These are phyloP conservation scores for Myxocyprinus asiaticus DNA, from an alignment of 2,113 vertebrate species.

Conservation along the genomic window DNA sequence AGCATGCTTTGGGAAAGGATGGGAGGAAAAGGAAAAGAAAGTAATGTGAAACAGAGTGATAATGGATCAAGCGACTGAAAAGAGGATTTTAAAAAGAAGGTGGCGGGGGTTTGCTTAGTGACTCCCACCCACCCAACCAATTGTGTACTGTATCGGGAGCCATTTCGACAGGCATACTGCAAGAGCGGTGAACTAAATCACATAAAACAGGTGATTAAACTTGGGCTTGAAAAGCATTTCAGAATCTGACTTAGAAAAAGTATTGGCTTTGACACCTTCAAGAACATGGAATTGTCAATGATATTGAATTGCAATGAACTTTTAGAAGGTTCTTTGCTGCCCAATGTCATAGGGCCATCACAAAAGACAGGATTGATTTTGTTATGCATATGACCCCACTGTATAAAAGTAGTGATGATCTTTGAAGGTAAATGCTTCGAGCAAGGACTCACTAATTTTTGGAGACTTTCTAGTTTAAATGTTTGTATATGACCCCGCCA, in stretches of 20 bases:
- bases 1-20: conserved; percentile 79
- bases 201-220: conserved; percentile 70
- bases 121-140: not conserved
- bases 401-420: conserved; percentile 8
- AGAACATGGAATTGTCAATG: conserved; percentile 68
- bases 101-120: conserved; percentile 22
- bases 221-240: conserved; percentile 64
- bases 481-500: too few species aligned
- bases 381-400: conserved; percentile 32
- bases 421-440: conserved; percentile 29
- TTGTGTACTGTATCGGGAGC: not conserved
- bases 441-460: conserved; percentile 13
- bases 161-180: not conserved
- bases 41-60: conserved; percentile 36
- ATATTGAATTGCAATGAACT: conserved; percentile 72
- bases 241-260: conserved; percentile 58
- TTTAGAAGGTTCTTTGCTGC: conserved; percentile 44
- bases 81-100: conserved; percentile 32
- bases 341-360: conserved; percentile 49
- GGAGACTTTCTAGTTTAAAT: not conserved
- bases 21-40: conserved; percentile 71
- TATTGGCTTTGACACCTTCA: conserved; percentile 68
- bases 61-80: conserved; percentile 67
- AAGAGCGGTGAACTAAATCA: conserved; percentile 61
- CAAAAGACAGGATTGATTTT: conserved; percentile 51